Conservation (phyloP, 2,888 invertebrate genomes). For the Gnatocerus cornutus region DNA sequence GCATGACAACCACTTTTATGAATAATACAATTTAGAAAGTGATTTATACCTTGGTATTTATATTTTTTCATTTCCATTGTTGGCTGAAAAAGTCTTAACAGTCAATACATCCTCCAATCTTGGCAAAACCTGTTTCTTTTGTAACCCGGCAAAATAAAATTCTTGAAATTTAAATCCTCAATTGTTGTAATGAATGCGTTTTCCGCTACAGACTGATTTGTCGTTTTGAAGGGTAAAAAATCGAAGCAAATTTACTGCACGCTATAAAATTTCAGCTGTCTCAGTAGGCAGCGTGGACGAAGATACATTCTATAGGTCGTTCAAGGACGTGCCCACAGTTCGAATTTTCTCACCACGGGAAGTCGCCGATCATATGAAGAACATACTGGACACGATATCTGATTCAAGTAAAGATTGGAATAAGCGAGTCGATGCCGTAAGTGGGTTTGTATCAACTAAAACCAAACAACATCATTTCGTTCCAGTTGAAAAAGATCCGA, state of each 20-base stretch:
- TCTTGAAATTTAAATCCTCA: neutral
- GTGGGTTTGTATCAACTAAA: conserved; percentile 59
- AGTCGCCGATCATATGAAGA: conserved; percentile 85
- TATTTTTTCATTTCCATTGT: too few relatives aligned
- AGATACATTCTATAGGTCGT: conserved; percentile 89
- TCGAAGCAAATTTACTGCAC: neutral
- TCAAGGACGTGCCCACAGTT: conserved; percentile 87
- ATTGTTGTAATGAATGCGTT: neutral
- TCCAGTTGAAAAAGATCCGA: conserved; percentile 89
- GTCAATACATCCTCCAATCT: too few relatives aligned
- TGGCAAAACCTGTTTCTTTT: too few relatives aligned
- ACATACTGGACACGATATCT: conserved; percentile 82
- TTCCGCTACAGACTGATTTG: neutral
- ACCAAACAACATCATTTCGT: conserved; percentile 50
- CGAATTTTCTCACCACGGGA: conserved; percentile 89
- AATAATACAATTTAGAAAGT: too few relatives aligned
- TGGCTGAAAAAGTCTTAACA: too few relatives aligned
- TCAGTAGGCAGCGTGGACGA: conserved; percentile 90
- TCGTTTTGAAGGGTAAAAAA: neutral
- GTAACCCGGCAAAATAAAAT: too few relatives aligned
- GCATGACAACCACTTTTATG: too few relatives aligned
- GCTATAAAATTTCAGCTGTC: conserved; percentile 15
- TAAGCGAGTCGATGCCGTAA: conserved; percentile 91
- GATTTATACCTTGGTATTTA: too few relatives aligned
- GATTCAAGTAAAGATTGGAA: conserved; percentile 95